Conservation (phyloP, 2,797 vertebrate genomes). For the Sorex maritimensis region DNA sequence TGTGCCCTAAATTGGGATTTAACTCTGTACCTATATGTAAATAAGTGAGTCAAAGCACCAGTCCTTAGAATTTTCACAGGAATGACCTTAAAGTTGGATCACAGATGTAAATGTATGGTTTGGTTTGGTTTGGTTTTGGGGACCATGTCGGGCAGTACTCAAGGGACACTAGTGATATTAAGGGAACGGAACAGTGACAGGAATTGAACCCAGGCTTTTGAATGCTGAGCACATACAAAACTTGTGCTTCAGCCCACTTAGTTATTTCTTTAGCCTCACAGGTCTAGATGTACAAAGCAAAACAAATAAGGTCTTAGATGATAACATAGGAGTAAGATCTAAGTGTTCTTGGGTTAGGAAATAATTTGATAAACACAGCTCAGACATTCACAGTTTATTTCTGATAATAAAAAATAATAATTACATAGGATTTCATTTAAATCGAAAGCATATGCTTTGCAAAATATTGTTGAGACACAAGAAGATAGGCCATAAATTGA, state of each 20-base stretch:
- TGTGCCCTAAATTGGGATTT: too few relatives aligned
- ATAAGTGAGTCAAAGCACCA: too few relatives aligned
- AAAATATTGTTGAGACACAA: neutral
- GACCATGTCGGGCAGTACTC: too few relatives aligned
- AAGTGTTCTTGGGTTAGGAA: neutral
- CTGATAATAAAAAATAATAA: neutral
- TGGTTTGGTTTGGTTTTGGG: too few relatives aligned
- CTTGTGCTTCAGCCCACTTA: too few relatives aligned
- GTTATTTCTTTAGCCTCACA: neutral
- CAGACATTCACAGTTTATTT: neutral
- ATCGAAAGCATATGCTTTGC: neutral
- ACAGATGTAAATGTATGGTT: too few relatives aligned
- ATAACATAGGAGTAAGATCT: neutral
- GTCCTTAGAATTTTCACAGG: neutral
- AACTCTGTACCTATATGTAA: too few relatives aligned
- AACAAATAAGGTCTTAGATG: neutral
- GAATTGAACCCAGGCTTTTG: too few relatives aligned
- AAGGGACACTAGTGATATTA: too few relatives aligned
- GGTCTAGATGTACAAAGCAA: neutral
- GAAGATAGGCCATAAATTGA: neutral
- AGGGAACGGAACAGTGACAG: too few relatives aligned
- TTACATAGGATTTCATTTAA: neutral
- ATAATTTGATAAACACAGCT: neutral
- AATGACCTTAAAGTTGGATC: neutral
- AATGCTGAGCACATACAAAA: too few relatives aligned